Percentiles rank a stretch among this genome's conserved stretches.
Conservation (phyloP, 2,797 vertebrate genomes). For the Sebastes melanostomus region DNA sequence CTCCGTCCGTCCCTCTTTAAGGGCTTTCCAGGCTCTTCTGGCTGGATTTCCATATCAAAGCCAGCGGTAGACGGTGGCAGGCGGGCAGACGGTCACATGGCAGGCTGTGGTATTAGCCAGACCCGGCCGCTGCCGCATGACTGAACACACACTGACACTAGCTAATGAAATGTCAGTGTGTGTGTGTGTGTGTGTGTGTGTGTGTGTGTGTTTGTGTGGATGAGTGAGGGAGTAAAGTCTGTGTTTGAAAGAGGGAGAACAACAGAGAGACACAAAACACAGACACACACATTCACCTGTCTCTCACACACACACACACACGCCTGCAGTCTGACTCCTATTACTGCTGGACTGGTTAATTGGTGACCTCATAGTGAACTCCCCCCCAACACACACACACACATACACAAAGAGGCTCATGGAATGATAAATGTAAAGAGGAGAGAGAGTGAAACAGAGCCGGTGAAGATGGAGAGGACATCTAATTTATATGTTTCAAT, state of each 20-base stretch:
- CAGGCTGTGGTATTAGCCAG: conserved; percentile 51
- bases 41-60: conserved; percentile 58
- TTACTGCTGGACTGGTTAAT: conserved; percentile 47
- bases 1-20: conserved; percentile 28
- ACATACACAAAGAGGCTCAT: neutral
- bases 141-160: conserved; percentile 53
- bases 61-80: conserved; percentile 19
- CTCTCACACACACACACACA: neutral
- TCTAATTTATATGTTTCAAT: conserved; percentile 36
- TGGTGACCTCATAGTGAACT: conserved; percentile 59
- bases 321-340: conserved; percentile 6
- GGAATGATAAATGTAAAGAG: conserved; percentile 34
- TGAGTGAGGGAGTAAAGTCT: neutral
- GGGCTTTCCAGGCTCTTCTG: conserved; percentile 32
- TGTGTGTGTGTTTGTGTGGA: neutral
- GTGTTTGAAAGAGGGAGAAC: neutral
- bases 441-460: conserved; percentile 13
- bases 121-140: conserved; percentile 36
- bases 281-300: conserved; percentile 14
- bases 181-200: neutral
- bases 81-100: conserved; percentile 54
- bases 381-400: neutral
- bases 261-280: neutral
- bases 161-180: conserved; percentile 46
- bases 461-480: conserved; percentile 22